Base-by-base conservation (phyloP, 2,888 invertebrate genomes). In the Slavum lentiscoides region DNA sequence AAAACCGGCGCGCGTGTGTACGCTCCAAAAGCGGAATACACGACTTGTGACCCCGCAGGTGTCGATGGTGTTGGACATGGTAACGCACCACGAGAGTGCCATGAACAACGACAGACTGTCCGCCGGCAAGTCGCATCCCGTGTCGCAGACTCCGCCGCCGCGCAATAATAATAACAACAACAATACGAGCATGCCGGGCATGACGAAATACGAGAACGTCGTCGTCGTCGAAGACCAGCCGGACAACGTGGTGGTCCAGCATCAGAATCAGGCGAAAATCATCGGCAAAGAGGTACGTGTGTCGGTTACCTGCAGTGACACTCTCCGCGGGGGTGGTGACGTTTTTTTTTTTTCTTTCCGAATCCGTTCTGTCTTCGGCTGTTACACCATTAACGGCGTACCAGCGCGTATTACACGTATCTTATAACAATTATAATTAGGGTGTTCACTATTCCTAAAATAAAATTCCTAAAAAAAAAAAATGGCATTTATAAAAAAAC, bases 21-120 rank as follows among this genome's bases (percentile, higher is more conserved):
- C 30, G 30, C 30, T 30, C 30, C 30, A 30, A 30, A 30, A 30
- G 2, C 4, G 2, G 30, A 30, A 43, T 43, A 6, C 43, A 4
- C 30, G 43, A 43, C 43, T 0, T 7, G 8, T 7, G 43, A 43
- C 43, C 7, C 37, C 62, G 37, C 73, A 37, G 72, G 55, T 74
- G 70, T 58, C 76, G 74, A 82, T 81, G 83, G 49, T 72, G 43
- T 67, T 53, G n/a, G 68, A 59, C 30, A 76, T 76, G 75, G 43
- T 76, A 43, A 68, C 67, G 59, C 67, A 76, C 43, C 67, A 68
- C 74, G 74, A 67, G 7, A 66, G 23, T 8, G 43, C 66, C 43
- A 39, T 75, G 74, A 74, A 74, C 30, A 74, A 74, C 30, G 74
- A 74, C 64, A 74, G 64, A 13, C 55, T 74, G 53, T 55, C 64